A percentile compares a stretch with the other conserved stretches of the same genome.
phyloP scores from a whole-genome alignment of 2,888 invertebrate species.

The Sesamia inferens region DNA sequence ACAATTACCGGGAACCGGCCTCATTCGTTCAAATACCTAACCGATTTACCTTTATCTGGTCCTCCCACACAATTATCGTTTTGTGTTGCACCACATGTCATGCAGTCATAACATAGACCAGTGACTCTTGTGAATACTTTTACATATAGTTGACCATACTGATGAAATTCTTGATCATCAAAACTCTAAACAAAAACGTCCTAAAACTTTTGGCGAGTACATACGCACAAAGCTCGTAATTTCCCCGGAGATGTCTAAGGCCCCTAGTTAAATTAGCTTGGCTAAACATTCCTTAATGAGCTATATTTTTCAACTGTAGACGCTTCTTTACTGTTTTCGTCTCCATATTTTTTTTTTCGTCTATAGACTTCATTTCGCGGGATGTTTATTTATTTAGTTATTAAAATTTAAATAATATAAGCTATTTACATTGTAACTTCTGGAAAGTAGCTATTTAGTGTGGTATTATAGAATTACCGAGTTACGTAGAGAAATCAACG shows the following conservation, averaged over 20 bases:
- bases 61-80: slow-evolving; percentile 65
- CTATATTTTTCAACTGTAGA: slow-evolving; percentile 82
- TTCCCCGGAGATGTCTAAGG: slow-evolving; percentile 81
- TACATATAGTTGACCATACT: slow-evolving; percentile 58
- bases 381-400: slow-evolving; percentile 57
- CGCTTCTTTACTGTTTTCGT: slow-evolving; percentile 75
- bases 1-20: slow-evolving; percentile 85
- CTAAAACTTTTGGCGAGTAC: slow-evolving; percentile 78
- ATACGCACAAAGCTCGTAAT: slow-evolving; percentile 82
- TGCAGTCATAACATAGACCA: slow-evolving; percentile 15
- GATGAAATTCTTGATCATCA: slow-evolving; percentile 71
- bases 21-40: slow-evolving; percentile 80
- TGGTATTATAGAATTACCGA: slow-evolving; percentile 15
- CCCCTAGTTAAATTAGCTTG: slow-evolving; percentile 85
- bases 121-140: slow-evolving; percentile 38
- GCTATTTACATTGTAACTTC: slow-evolving; percentile 54
- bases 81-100: slow-evolving; percentile 52
- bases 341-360: slow-evolving; percentile 73
- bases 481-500: slow-evolving; percentile 42
- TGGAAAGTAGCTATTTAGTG: slow-evolving; percentile 37
- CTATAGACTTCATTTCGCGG: slow-evolving; percentile 65
- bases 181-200: slow-evolving; percentile 72
- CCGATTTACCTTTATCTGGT: slow-evolving; percentile 75
- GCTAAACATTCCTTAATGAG: slow-evolving; percentile 86
- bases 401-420: slow-evolving; percentile 58